phyloP scores from a whole-genome alignment of 2,888 invertebrate genomes.

The Quadroppia sp. region DNA sequence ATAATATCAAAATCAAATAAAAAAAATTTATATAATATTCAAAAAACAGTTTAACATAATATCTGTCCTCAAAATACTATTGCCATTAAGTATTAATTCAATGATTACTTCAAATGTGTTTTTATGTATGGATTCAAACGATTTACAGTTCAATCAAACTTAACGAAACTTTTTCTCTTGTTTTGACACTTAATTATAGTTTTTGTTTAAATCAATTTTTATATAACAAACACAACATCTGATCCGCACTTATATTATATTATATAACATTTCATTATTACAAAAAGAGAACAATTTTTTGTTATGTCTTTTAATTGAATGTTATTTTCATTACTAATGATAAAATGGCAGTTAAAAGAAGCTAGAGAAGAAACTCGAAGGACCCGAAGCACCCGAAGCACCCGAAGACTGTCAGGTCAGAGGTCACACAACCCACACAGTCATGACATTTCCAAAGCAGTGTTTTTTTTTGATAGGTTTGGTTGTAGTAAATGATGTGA shows the following conservation, averaged over 20 bases:
- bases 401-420: background rate
- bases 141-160: conserved; percentile 11
- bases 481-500: background rate
- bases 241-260: conserved; percentile 23
- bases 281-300: conserved; percentile 15
- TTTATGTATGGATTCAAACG: background rate
- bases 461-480: no score
- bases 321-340: conserved; percentile 33
- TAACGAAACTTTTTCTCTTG: conserved; percentile 3
- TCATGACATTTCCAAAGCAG: background rate
- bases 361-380: conserved; percentile 50
- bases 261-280: conserved; percentile 25
- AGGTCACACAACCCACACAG: background rate
- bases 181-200: background rate
- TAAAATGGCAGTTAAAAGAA: conserved; percentile 48
- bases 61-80: conserved; percentile 12
- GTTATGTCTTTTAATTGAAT: background rate
- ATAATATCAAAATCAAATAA: background rate
- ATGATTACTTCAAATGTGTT: background rate
- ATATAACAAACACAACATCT: conserved; percentile 28
- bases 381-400: conserved; percentile 47
- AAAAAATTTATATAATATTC: no score
- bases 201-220: conserved; percentile 9
- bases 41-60: background rate
- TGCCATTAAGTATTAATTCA: conserved; percentile 13